A percentile compares a stretch with the other conserved stretches of the same genome.
phyloP scores from a whole-genome alignment of 2,888 invertebrate genomes.

The Acutogordius australiensis region DNA sequence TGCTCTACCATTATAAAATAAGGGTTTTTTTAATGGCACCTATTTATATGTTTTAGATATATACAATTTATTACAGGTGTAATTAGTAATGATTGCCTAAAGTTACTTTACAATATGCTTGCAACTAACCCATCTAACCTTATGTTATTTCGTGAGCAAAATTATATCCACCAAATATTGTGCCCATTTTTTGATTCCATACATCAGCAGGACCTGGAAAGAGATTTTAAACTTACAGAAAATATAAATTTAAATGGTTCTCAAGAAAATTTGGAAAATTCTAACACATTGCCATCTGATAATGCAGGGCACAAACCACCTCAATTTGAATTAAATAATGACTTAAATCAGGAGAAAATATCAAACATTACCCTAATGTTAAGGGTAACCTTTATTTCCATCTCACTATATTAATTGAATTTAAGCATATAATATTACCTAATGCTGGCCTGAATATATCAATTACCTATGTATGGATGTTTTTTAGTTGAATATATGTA shows the following conservation, averaged over 20 bases:
- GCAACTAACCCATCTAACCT: conserved; percentile 87
- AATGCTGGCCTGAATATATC: no score
- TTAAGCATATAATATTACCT: no score
- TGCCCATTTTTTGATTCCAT: background rate
- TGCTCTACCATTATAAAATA: no score
- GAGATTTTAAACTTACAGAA: background rate
- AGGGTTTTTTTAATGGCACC: no score
- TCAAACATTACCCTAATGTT: background rate
- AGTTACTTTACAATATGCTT: conserved; percentile 62
- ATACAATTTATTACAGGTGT: conserved; percentile 26
- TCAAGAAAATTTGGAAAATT: background rate
- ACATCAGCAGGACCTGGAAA: background rate
- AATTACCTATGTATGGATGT: no score
- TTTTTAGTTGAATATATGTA: no score
- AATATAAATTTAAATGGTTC: background rate
- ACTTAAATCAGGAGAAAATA: background rate
- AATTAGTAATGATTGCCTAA: conserved; percentile 81
- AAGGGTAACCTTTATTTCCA: no score
- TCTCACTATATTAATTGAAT: no score
- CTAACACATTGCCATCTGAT: no score
- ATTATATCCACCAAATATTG: conserved; percentile 6
- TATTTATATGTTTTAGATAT: no score
- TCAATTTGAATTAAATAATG: no score
- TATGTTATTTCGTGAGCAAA: conserved; percentile 74
- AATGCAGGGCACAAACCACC: no score